A percentile compares a stretch with the other conserved stretches of the same genome.
Conservation (phyloP, 1,140 invertebrate species). For the Drosophila simulans region DNA sequence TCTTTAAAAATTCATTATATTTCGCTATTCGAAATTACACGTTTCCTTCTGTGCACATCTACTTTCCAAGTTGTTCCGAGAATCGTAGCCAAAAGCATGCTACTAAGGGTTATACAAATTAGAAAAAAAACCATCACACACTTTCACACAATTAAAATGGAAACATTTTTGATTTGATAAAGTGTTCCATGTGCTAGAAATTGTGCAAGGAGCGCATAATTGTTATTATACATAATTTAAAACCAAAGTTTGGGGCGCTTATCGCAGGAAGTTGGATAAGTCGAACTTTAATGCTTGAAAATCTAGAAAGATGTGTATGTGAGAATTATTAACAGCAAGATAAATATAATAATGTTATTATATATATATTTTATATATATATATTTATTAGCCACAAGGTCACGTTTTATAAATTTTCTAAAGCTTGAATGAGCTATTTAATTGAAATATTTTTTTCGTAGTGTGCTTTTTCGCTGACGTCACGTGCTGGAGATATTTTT, state of each 20-base stretch:
- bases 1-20: constrained; percentile 1
- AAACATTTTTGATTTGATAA: too few species aligned
- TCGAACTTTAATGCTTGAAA: not conserved
- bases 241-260: not conserved
- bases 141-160: too few species aligned
- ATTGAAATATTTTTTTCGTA: not conserved
- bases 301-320: not conserved
- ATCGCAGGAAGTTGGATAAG: constrained; percentile 1
- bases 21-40: constrained; percentile 2
- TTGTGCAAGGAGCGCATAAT: too few species aligned
- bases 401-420: not conserved
- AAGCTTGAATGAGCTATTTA: not conserved
- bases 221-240: too few species aligned
- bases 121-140: too few species aligned
- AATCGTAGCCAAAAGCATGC: not conserved
- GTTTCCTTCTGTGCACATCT: not conserved
- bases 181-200: too few species aligned
- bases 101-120: not conserved
- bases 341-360: too few species aligned
- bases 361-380: too few species aligned
- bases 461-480: not conserved
- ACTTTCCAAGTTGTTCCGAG: constrained; percentile 1
- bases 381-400: not conserved
- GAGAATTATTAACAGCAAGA: not conserved
- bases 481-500: not conserved